Evolutionary conservation across 2,888 invertebrate genomes (phyloP).

Genomic region (Azorinus chamasolen): DNA sequence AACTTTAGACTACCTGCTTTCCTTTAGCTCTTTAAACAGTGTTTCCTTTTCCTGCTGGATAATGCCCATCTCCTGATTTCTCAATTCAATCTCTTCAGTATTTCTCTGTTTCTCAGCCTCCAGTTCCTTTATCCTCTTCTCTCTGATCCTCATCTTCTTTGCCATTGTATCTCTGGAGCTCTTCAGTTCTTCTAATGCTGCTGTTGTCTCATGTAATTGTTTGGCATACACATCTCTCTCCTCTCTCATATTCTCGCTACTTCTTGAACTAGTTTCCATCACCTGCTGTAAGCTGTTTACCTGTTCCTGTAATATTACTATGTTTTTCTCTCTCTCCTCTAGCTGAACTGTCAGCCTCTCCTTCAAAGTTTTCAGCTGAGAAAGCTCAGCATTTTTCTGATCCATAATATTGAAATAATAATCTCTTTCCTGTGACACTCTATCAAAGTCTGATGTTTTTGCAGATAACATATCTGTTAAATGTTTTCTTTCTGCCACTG

Average conservation of each 20-base stretch:
- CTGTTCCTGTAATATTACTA: conserved; percentile 78
- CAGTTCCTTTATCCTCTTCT: conserved; percentile 74
- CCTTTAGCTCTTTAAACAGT: conserved; percentile 75
- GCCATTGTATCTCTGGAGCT: conserved; percentile 70
- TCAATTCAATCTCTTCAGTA: conserved; percentile 61
- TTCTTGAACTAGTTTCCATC: conserved; percentile 74
- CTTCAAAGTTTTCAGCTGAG: conserved; percentile 69
- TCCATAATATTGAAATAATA: conserved; percentile 79
- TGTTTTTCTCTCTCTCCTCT: conserved; percentile 82
- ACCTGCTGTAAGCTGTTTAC: conserved; percentile 74
- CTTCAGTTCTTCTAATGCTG: conserved; percentile 75
- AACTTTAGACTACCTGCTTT: conserved; percentile 73
- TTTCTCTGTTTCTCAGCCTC: conserved; percentile 74
- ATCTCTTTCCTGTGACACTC: conserved; percentile 79
- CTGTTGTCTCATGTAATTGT: conserved; percentile 72
- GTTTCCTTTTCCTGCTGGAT: conserved; percentile 76
- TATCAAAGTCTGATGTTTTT: conserved; percentile 71
- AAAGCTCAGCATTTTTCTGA: conserved; percentile 77
- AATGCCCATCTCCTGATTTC: conserved; percentile 70
- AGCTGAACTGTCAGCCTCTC: conserved; percentile 79
- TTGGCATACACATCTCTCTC: conserved; percentile 76
- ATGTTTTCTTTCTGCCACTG: conserved; percentile 73
- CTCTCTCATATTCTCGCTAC: conserved; percentile 72
- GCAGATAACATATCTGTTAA: conserved; percentile 74
- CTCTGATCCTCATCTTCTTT: conserved; percentile 77